Conservation (phyloP, 2,888 invertebrate species). For the Ophion obscuratus region DNA sequence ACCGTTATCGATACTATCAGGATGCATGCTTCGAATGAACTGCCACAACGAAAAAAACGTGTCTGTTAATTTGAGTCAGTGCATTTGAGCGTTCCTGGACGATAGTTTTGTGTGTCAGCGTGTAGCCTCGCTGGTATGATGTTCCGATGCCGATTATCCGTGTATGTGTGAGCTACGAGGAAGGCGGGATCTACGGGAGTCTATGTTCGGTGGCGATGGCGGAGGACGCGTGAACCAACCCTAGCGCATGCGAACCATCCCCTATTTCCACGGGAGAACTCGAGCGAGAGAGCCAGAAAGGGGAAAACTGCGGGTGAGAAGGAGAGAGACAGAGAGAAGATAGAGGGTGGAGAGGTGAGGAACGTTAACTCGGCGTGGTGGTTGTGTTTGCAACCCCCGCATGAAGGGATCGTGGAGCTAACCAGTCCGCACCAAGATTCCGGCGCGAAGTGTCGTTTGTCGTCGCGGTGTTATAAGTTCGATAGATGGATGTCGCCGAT, state of each 20-base stretch:
- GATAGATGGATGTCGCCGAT: slow-evolving; percentile 83
- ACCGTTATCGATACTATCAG: too few species aligned
- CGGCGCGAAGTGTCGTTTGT: slow-evolving; percentile 80
- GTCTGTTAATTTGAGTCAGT: not conserved
- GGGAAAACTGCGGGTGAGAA: not conserved
- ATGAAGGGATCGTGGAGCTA: slow-evolving; percentile 58
- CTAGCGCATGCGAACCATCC: slow-evolving; percentile 79
- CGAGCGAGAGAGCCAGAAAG: slow-evolving; percentile 34
- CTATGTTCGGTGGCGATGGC: slow-evolving; percentile 73
- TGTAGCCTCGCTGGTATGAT: slow-evolving; percentile 24
- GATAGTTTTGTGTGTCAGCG: slow-evolving; percentile 3
- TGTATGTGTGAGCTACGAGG: slow-evolving; percentile 68
- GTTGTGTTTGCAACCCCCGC: slow-evolving; percentile 59
- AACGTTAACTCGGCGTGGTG: slow-evolving; percentile 58
- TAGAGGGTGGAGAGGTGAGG: slow-evolving; percentile 38
- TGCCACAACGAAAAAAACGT: not conserved
- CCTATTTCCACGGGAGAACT: slow-evolving; percentile 40
- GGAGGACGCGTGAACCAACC: slow-evolving; percentile 79
- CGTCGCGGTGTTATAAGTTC: slow-evolving; percentile 79
- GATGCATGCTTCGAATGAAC: too few species aligned
- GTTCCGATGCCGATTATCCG: slow-evolving; percentile 40
- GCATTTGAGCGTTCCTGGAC: not conserved
- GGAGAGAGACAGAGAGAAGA: slow-evolving; percentile 33
- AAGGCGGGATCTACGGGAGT: slow-evolving; percentile 77
- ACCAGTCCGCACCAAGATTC: slow-evolving; percentile 82